Evolutionary conservation across 2,797 vertebrate genomes (phyloP).

Genomic region (Salmo trutta): DNA sequence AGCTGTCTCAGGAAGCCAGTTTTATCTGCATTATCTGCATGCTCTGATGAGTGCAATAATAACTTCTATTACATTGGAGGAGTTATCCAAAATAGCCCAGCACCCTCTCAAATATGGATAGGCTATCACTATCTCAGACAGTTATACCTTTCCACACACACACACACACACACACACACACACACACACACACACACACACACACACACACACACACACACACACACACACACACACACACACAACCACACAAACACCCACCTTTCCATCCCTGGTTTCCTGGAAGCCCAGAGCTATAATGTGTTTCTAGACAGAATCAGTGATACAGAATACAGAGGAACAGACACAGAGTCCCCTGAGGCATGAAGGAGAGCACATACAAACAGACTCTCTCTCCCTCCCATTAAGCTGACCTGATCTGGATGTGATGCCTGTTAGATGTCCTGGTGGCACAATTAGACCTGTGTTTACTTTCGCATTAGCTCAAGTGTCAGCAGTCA

Average conservation of each 20-base stretch:
- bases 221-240: constrained; percentile 6
- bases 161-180: neutral
- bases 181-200: too few species aligned
- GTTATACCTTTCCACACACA: constrained; percentile 1
- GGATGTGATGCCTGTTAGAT: constrained; percentile 50
- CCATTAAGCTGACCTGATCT: constrained; percentile 50
- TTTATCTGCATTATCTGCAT: constrained; percentile 51
- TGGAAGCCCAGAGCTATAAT: too few species aligned
- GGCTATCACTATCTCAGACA: constrained; percentile 21
- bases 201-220: constrained; percentile 8
- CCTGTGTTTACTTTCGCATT: constrained; percentile 59
- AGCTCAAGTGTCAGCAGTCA: constrained; percentile 21
- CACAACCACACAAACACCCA: neutral
- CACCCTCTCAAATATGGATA: constrained; percentile 33
- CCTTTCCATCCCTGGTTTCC: too few species aligned
- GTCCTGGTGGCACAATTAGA: constrained; percentile 43
- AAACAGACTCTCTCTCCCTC: constrained; percentile 30
- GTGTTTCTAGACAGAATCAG: too few species aligned
- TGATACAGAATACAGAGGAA: too few species aligned
- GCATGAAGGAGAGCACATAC: neutral
- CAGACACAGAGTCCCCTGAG: neutral
- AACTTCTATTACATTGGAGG: constrained; percentile 48
- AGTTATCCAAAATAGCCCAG: constrained; percentile 21
- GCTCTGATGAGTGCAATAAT: constrained; percentile 54
- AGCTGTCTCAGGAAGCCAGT: constrained; percentile 27